phyloP scores from a whole-genome alignment of 2,113 vertebrate genomes.

The Megaceryle torquata region DNA sequence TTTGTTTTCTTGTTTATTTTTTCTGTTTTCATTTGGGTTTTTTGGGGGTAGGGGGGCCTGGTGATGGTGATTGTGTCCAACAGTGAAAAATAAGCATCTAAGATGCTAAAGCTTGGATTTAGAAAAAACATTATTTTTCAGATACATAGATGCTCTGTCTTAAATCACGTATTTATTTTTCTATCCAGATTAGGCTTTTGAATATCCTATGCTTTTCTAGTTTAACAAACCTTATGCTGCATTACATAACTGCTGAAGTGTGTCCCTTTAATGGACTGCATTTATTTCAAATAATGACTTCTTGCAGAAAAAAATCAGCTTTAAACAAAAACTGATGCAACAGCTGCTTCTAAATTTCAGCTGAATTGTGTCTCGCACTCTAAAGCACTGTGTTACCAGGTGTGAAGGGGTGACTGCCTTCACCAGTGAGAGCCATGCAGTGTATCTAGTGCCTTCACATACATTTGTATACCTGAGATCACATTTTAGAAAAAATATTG shows the following conservation, averaged over 20 bases:
- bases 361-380: background rate
- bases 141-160: background rate
- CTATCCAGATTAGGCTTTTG: slow-evolving; percentile 4
- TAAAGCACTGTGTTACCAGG: rapidly evolving
- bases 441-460: background rate
- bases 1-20: background rate
- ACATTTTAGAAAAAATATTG: background rate
- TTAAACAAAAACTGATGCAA: background rate
- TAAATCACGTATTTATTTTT: background rate
- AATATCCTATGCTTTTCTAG: background rate
- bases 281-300: slow-evolving; percentile 25
- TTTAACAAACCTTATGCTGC: background rate
- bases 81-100: background rate
- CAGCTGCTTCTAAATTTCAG: background rate
- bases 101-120: background rate
- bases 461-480: background rate
- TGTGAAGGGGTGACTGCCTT: background rate
- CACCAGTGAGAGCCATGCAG: background rate
- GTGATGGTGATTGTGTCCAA: background rate
- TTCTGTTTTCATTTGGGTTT: background rate
- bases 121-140: background rate
- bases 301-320: background rate
- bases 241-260: background rate
- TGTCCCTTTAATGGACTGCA: slow-evolving; percentile 6
- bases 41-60: background rate